phyloP scores from a whole-genome alignment of 1,140 invertebrate genomes.

The Onthophagus taurus region DNA sequence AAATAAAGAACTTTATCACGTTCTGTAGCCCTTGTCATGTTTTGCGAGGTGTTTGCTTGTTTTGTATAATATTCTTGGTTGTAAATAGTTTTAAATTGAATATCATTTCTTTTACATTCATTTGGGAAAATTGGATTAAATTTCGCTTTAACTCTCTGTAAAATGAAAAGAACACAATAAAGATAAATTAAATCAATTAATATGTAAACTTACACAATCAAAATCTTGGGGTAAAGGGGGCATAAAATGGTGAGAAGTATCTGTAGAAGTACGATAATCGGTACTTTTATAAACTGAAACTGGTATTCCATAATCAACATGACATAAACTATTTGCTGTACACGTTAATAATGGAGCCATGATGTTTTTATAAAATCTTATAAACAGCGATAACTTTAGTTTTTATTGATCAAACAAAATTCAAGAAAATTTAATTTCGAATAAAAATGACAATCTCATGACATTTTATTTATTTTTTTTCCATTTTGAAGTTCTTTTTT shows the following conservation, averaged over 20 bases:
- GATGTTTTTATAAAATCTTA: too few relatives aligned
- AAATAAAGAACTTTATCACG: slow-evolving; percentile 21
- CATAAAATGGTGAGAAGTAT: slow-evolving; percentile 23
- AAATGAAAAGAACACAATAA: slow-evolving; percentile 4
- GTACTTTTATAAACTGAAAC: slow-evolving; percentile 23
- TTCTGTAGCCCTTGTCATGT: too few relatives aligned
- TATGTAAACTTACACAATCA: slow-evolving; percentile 25
- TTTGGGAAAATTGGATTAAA: slow-evolving; percentile 23
- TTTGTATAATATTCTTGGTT: slow-evolving; percentile 16
- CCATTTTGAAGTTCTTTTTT: too few relatives aligned
- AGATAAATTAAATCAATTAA: not conserved
- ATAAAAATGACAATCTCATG: too few relatives aligned
- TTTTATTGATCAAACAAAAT: too few relatives aligned
- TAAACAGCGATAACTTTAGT: too few relatives aligned
- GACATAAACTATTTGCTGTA: slow-evolving; percentile 22
- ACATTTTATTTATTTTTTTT: too few relatives aligned
- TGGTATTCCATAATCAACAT: slow-evolving; percentile 28
- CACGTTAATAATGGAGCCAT: slow-evolving; percentile 17
- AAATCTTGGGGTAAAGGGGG: slow-evolving; percentile 24
- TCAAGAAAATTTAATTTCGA: too few relatives aligned
- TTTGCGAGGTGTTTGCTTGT: not conserved
- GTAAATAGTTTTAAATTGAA: slow-evolving; percentile 20
- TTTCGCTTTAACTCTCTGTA: slow-evolving; percentile 23
- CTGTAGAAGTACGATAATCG: slow-evolving; percentile 27
- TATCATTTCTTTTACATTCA: slow-evolving; percentile 22